Conservation (phyloP, 2,888 invertebrate genomes). For the Eupelmus urozonus region DNA sequence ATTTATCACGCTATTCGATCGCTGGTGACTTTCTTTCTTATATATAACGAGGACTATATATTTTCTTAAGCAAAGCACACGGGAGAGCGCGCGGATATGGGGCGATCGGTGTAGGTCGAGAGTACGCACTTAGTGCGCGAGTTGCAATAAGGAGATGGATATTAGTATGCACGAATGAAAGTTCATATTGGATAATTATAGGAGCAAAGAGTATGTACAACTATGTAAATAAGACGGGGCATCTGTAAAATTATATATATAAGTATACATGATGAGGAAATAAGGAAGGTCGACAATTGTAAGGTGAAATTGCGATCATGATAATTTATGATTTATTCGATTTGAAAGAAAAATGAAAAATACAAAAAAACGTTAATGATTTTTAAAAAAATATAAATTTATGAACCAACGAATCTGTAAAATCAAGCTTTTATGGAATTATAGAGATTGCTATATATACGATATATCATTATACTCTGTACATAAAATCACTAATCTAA, state of each 20-base stretch:
- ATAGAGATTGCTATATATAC: not conserved
- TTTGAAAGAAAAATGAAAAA: no score
- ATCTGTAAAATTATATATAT: slow-evolving; percentile 27
- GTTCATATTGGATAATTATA: no score
- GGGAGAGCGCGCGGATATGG: no score
- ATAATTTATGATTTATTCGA: no score
- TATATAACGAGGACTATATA: slow-evolving; percentile 19
- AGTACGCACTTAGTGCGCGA: slow-evolving; percentile 36
- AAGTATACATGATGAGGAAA: not conserved
- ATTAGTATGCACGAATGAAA: no score
- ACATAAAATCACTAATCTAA: slow-evolving; percentile 32
- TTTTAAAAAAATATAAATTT: no score
- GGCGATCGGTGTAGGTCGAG: no score
- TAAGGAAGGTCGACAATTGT: not conserved
- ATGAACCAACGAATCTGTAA: no score
- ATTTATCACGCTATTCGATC: slow-evolving; percentile 60
- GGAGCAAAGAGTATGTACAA: not conserved
- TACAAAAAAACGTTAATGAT: no score
- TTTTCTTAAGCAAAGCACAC: slow-evolving; percentile 35
- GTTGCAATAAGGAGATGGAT: slow-evolving; percentile 40
- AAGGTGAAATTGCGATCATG: no score
- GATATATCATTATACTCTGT: slow-evolving; percentile 21
- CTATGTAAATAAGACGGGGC: not conserved
- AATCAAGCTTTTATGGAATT: not conserved
- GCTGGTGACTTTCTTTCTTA: slow-evolving; percentile 5